These are phyloP conservation scores for Nothocercus nigrocapillus DNA, from an alignment of 2,113 vertebrate species.

Conservation along the genomic window DNA sequence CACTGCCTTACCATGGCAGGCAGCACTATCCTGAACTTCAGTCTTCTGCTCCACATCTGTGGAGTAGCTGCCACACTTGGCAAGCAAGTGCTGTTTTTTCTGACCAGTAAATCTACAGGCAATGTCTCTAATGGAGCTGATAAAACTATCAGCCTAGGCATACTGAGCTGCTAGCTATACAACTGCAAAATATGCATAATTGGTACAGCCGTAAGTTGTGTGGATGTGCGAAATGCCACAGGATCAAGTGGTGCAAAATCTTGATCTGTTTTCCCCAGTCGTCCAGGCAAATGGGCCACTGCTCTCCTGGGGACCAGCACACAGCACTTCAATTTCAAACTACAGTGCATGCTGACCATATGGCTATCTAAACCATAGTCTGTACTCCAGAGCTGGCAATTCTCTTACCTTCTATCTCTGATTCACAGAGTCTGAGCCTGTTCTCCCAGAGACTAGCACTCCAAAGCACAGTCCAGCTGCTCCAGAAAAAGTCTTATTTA, in stretches of 20 bases:
- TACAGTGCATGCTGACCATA: background rate
- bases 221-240: background rate
- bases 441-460: background rate
- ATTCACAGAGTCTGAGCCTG: background rate
- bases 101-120: background rate
- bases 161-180: background rate
- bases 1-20: background rate
- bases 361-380: background rate
- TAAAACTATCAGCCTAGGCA: background rate
- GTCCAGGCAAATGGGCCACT: background rate
- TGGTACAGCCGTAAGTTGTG: background rate
- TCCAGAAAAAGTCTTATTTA: background rate
- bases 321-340: constrained; percentile 13
- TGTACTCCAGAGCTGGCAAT: background rate
- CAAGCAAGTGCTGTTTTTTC: background rate
- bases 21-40: background rate
- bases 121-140: background rate
- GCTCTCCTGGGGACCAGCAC: background rate
- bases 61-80: background rate
- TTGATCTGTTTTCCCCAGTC: background rate
- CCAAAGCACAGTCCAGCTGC: background rate
- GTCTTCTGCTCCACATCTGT: background rate
- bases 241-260: background rate
- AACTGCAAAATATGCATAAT: background rate
- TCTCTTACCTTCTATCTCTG: constrained; percentile 4